Conservation (phyloP, 1,140 invertebrate species). For the Ruditapes philippinarum region DNA sequence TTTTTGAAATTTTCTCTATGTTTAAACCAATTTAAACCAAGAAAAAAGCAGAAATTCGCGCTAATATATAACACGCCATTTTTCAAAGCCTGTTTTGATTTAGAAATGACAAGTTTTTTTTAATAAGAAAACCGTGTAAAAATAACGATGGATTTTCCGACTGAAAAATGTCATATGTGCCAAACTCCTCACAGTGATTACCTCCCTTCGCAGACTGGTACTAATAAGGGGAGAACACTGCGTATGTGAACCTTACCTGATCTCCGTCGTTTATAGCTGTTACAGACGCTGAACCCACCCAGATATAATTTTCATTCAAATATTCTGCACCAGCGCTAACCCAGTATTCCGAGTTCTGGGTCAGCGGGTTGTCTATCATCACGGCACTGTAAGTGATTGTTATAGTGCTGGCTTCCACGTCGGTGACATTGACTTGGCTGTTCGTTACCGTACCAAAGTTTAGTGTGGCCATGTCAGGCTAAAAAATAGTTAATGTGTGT, state of each 20-base stretch:
- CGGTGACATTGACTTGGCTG: slow-evolving; percentile 43
- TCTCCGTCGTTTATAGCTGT: slow-evolving; percentile 41
- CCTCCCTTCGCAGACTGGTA: too few species aligned
- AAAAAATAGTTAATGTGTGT: too few species aligned
- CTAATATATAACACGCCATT: too few species aligned
- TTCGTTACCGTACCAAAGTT: slow-evolving; percentile 86
- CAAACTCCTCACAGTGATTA: too few species aligned
- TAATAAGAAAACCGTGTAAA: neutral
- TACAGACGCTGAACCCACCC: slow-evolving; percentile 86
- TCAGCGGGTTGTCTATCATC: slow-evolving; percentile 83
- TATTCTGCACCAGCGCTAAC: slow-evolving; percentile 87
- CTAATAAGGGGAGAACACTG: too few species aligned
- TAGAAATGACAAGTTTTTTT: too few species aligned
- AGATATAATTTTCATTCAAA: slow-evolving; percentile 85
- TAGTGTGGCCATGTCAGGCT: slow-evolving; percentile 86
- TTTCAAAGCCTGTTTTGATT: too few species aligned
- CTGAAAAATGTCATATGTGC: too few species aligned
- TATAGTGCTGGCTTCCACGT: slow-evolving; percentile 67
- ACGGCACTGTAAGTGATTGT: slow-evolving; percentile 84
- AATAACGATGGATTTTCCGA: neutral
- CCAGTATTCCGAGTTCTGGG: slow-evolving; percentile 80
- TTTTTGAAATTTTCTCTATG: too few species aligned
- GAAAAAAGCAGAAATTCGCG: too few species aligned
- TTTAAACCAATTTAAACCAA: too few species aligned
- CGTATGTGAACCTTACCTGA: too few species aligned